These are phyloP conservation scores for Aleiodes alternator DNA, from an alignment of 2,888 invertebrate species.

Conservation along the genomic window DNA sequence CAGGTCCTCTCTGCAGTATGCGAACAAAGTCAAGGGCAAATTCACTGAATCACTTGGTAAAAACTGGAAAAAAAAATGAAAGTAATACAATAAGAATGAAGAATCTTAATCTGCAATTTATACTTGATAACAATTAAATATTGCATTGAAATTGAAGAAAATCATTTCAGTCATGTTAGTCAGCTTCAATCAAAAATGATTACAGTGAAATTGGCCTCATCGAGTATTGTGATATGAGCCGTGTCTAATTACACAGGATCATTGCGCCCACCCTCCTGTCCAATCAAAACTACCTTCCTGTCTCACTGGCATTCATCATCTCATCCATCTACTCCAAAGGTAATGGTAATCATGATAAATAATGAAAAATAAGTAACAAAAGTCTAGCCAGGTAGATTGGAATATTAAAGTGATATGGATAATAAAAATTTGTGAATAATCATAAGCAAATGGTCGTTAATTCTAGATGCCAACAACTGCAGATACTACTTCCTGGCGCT, in stretches of 20 bases:
- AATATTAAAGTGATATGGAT: no score
- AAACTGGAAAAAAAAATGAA: constrained; percentile 6
- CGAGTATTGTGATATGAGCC: constrained; percentile 68
- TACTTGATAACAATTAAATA: constrained; percentile 67
- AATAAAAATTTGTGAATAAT: no score
- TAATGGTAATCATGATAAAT: constrained; percentile 18
- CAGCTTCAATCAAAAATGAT: constrained; percentile 18
- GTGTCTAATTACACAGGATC: constrained; percentile 72
- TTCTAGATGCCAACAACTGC: constrained; percentile 1
- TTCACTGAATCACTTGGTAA: not conserved
- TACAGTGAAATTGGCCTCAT: constrained; percentile 15
- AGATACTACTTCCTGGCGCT: constrained; percentile 25
- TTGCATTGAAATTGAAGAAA: not conserved
- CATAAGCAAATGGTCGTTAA: not conserved
- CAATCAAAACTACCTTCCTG: constrained; percentile 62
- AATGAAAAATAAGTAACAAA: constrained; percentile 6
- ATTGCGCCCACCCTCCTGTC: constrained; percentile 58
- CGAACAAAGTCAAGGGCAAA: constrained; percentile 22
- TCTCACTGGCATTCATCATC: constrained; percentile 16
- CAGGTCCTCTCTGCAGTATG: not conserved
- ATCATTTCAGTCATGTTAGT: not conserved
- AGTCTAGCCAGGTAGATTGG: no score
- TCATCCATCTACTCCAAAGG: not conserved
- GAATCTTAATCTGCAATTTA: constrained; percentile 67
- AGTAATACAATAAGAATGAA: constrained; percentile 35